Evolutionary conservation across 2,113 vertebrate species (phyloP), one percentile per base, ranked within the genome.

Genomic region (Mastomys coucha): DNA sequence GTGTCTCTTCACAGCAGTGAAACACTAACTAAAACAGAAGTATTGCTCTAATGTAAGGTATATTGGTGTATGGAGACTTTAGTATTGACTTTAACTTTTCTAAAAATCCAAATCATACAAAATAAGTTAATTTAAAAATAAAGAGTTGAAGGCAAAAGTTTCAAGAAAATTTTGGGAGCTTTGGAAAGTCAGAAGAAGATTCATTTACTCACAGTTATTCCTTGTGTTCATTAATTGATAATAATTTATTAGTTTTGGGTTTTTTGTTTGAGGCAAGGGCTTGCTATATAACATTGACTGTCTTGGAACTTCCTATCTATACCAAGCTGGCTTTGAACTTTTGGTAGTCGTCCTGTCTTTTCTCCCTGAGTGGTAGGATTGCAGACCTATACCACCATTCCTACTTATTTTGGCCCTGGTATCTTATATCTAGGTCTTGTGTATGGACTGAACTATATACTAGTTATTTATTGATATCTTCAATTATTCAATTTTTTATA

Each of bases 31-130:
- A 65, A 65, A 28, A 65, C 26, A 65, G 26, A 65, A 65, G n/a
- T n/a, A 19, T 36, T 39, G 78, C n/a, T 45, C 19, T 67, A 49
- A 58, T 53, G 63, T 93, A n/a, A 13, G 5, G 19, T 26, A 56
- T 76, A 76, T 10, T 76, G 39, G 1, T 65, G 65, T 16, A 51
- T 92, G 13, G 20, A n/a, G 87, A 92, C 22, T 39, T 28, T 0
- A 12, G 8, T 70, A 53, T 7, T 51, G n/a, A 63, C 45, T 65
- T 63, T 76, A 78, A 51, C 20, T 77, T 87, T 86, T 93, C 51
- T 89, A 19, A 87, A 84, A 87, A 72, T 77, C 33, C 91, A 28
- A 89, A 95, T 77, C 33, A 78, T 76, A 20, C 84, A 70, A 85
- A 95, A 80, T 53, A n/a, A 93, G 1, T 39, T 93, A 70, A 56